Evolutionary conservation across 1,140 invertebrate genomes (phyloP), one percentile per base, ranked within the genome.

Genomic region (Penaeus japonicus): DNA sequence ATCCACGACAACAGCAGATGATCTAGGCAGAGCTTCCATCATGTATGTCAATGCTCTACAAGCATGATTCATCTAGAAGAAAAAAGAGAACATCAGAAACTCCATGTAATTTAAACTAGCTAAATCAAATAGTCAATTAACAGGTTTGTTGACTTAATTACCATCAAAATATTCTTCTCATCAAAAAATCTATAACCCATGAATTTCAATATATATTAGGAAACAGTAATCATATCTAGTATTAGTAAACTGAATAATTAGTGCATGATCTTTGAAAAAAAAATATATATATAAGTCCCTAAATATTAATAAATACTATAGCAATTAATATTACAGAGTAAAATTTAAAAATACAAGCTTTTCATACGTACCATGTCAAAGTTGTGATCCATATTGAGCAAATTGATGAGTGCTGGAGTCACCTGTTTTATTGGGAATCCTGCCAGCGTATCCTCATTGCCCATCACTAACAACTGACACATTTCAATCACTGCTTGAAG

Each of bases 401-500:
- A 93, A 91, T 95, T 96, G 65, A 98, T 97, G 3, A 99, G 94
- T 3, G 97, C 97, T 18, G 98, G 98, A 20, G 99, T 98, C 20
- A 99, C 98, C 93, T 99, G 98, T 91, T 99, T 98, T 0, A 99
- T 97, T 0, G 98, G 98, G 93, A 99, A 99, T 30, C 98, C 98
- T 39, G 98, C 97, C 18, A 99, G 94, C 1, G 98, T 99, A 92
- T 99, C 99, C 93, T 99, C 99, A 93, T 99, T 99, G 81, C 99
- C 98, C 98, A 99, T 99, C 1, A 99, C 98, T 53, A 99, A 94
- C 92, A 99, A 95, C 94, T 99, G 97, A 92, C 98, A 99, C 97
- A 99, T 99, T 93, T 99, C 98, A 89, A 99, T 99, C 5, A 98
- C 98, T 3, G 98, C 97, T 92, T 99, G 98, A 79, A 99, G 93